Conservation (phyloP, 1,140 invertebrate genomes). For the Neodiprion lecontei region DNA sequence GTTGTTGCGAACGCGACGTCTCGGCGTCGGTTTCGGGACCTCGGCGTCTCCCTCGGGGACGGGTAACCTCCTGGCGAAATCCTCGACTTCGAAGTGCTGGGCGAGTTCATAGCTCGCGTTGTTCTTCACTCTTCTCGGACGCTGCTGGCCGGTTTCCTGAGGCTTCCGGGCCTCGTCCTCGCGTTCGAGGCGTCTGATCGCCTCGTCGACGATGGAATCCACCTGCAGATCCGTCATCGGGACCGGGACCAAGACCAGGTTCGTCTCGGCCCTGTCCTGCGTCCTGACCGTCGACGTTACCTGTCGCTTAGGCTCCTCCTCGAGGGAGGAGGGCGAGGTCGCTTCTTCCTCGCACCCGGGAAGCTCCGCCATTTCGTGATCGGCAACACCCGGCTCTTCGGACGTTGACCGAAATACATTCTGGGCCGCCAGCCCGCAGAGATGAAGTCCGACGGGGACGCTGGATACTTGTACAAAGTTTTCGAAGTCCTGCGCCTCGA, state of each 20-base stretch:
- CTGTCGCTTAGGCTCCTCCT: constrained; percentile 27
- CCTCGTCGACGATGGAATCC: constrained; percentile 45
- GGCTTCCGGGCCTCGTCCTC: constrained; percentile 41
- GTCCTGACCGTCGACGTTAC: constrained; percentile 51
- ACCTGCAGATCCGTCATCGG: constrained; percentile 53
- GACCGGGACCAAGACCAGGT: constrained; percentile 43
- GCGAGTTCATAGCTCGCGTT: constrained; percentile 57
- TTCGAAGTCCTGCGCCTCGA: constrained; percentile 38
- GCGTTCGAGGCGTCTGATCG: constrained; percentile 43
- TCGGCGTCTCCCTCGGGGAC: not conserved
- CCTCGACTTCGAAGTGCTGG: constrained; percentile 46
- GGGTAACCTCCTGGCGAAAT: constrained; percentile 18
- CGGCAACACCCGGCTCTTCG: not conserved
- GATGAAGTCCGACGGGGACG: constrained; percentile 64
- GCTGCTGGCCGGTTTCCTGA: constrained; percentile 23
- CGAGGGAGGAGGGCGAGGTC: constrained; percentile 4
- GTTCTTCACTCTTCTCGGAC: constrained; percentile 43
- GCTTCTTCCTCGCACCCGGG: constrained; percentile 26
- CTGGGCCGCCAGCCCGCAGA: constrained; percentile 46
- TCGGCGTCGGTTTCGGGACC: constrained; percentile 15
- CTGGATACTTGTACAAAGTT: constrained; percentile 58
- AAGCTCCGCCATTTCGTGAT: constrained; percentile 10
- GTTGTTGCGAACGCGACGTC: constrained; percentile 47
- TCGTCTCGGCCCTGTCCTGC: constrained; percentile 47
- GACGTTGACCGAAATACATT: constrained; percentile 1